Evolutionary conservation across 2,888 invertebrate species (phyloP).

Genomic region (Petrolisthes cinctipes): DNA sequence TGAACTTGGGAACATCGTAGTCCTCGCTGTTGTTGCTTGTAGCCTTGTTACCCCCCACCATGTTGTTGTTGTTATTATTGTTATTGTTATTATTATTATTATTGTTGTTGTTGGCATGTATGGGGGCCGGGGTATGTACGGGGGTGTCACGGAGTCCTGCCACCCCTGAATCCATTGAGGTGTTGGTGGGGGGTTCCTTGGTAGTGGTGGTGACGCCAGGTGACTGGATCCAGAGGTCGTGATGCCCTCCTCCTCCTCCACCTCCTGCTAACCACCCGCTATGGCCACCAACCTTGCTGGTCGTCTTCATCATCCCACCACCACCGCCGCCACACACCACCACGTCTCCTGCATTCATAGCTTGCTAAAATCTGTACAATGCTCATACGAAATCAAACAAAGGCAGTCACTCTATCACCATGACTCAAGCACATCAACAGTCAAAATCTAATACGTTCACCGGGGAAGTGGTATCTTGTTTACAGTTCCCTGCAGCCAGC

Average conservation of each 20-base stretch:
- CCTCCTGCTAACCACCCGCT: constrained; percentile 28
- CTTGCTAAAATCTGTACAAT: constrained; percentile 33
- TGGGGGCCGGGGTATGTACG: constrained; percentile 63
- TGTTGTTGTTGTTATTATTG: constrained; percentile 35
- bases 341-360: constrained; percentile 55
- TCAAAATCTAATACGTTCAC: constrained; percentile 34
- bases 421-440: constrained; percentile 3
- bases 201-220: constrained; percentile 34
- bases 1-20: constrained; percentile 67
- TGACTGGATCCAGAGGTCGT: constrained; percentile 54
- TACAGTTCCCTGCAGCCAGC: constrained; percentile 37
- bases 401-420: constrained; percentile 37
- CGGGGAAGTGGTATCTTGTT: not conserved
- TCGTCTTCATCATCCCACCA: constrained; percentile 51
- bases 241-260: constrained; percentile 57
- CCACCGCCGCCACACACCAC: constrained; percentile 45
- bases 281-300: constrained; percentile 43
- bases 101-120: constrained; percentile 49
- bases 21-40: constrained; percentile 41
- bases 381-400: constrained; percentile 35
- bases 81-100: constrained; percentile 39
- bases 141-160: constrained; percentile 65
- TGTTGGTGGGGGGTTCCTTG: constrained; percentile 63
- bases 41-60: constrained; percentile 44
- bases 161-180: constrained; percentile 65